Percentiles rank a stretch among this genome's conserved stretches.
Conservation (phyloP, 2,797 vertebrate genomes). For the Orientallactaga sibirica region DNA sequence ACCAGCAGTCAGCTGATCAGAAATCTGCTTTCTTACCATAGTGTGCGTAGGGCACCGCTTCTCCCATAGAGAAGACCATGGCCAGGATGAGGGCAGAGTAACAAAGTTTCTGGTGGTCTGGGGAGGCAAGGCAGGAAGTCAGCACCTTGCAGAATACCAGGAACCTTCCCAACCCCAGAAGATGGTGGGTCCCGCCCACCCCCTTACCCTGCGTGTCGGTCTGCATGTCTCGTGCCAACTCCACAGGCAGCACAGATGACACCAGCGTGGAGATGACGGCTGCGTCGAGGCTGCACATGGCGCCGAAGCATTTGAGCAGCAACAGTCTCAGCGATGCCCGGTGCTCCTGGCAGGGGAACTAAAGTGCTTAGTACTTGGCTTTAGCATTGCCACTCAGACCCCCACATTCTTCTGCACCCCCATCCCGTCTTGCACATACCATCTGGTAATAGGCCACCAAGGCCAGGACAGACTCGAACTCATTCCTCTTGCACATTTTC, state of each 20-base stretch:
- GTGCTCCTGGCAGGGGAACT: slow-evolving; percentile 91
- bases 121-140: slow-evolving; percentile 15
- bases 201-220: slow-evolving; percentile 94
- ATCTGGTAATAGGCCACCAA: slow-evolving; percentile 98
- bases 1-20: neutral
- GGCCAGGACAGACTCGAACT: slow-evolving; percentile 94
- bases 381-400: neutral
- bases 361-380: neutral
- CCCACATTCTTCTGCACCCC: neutral
- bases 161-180: neutral
- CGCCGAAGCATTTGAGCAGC: slow-evolving; percentile 97
- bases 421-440: slow-evolving; percentile 88
- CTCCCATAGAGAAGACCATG: slow-evolving; percentile 99
- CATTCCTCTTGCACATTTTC: slow-evolving; percentile 96
- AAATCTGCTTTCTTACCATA: slow-evolving; percentile 91
- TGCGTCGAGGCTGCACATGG: slow-evolving; percentile 96
- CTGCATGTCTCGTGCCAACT: slow-evolving; percentile 98
- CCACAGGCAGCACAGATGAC: slow-evolving; percentile 97
- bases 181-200: rapidly evolving
- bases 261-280: slow-evolving; percentile 95
- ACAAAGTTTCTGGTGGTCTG: slow-evolving; percentile 99
- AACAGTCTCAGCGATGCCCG: slow-evolving; percentile 94
- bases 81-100: slow-evolving; percentile 96
- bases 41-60: slow-evolving; percentile 97
- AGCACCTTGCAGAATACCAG: neutral